Base-by-base conservation (phyloP, 2,113 vertebrate species). In the Tylochromis polylepis region DNA sequence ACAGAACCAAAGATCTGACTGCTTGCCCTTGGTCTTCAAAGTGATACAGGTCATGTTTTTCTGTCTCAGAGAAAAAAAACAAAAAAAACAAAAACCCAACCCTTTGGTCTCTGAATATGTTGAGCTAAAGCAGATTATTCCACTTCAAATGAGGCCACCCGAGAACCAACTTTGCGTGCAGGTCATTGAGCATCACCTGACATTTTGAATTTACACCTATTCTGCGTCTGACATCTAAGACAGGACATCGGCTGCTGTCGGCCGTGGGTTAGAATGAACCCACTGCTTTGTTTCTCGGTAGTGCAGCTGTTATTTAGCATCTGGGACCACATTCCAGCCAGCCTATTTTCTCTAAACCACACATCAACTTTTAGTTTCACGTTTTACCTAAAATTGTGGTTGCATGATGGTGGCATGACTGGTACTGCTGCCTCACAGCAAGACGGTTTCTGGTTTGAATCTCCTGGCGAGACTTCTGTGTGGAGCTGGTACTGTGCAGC, bases 1-100 rank as follows among this genome's bases (percentile, higher is more conserved):
- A 34, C 77, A 78, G 15, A 79, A 59, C 36, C 79, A 70, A 51
- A 80, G 20, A 85, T 22, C 11, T 51, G 72, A 16, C 81, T 41
- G 85, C 46, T 82, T 87, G 72, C 75, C 38, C 51, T 41, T 65
- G 31, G 49, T 12, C 43, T 75, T 75, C 70, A 29, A 27, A 51
- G 16, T 72, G 38, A 93, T 93, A 92, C 88, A 81, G 90, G 87
- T 91, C 79, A 86, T 82, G 88, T 84, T 87, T 82, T 85, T 83
- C 82, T 65, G 72, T 70, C 83, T 81, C n/a, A 1, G 43, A 81
- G 82, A 81, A 67, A 87, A 62, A 78, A 82, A n/a, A n/a, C n/a
- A n/a, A n/a, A n/a, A n/a, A n/a, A n/a, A n/a, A n/a, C n/a, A n/a
- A n/a, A 85, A 4, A 11, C 38, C 5, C 75, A 85, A 9, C 51